phyloP scores from a whole-genome alignment of 2,113 vertebrate genomes.

The Gulo gulo region DNA sequence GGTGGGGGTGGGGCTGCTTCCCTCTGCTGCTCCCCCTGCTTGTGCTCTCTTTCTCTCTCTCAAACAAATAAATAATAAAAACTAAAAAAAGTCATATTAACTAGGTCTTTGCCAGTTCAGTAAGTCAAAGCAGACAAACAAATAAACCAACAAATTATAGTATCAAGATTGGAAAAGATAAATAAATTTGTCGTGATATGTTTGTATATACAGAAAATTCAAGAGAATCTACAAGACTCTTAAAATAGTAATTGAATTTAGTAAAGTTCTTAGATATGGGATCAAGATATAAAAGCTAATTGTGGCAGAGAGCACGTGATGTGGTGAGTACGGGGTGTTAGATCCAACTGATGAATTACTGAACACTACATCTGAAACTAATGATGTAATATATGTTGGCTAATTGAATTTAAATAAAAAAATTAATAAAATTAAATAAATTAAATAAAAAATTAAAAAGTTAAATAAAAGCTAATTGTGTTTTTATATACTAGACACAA shows the following conservation, averaged over 20 bases:
- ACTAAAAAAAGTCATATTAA: background rate
- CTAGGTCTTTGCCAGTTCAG: background rate
- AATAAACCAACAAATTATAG: background rate
- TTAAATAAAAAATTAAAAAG: background rate
- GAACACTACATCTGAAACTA: background rate
- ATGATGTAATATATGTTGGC: background rate
- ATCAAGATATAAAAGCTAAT: background rate
- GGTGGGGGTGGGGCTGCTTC: no score
- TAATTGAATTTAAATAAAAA: background rate
- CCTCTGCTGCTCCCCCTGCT: no score
- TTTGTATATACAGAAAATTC: background rate
- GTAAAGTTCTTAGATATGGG: background rate
- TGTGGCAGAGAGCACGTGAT: background rate
- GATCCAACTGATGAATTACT: background rate
- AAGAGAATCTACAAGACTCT: background rate
- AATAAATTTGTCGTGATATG: background rate
- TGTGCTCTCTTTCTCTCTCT: no score
- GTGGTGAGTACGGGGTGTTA: no score
- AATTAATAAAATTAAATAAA: background rate
- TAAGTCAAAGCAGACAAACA: background rate
- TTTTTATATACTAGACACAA: background rate
- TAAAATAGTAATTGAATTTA: background rate
- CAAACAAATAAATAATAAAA: no score
- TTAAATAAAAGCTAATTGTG: background rate
- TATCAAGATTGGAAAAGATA: background rate